Evolutionary conservation across 2,113 vertebrate species (phyloP).

Genomic region (Lagopus muta): DNA sequence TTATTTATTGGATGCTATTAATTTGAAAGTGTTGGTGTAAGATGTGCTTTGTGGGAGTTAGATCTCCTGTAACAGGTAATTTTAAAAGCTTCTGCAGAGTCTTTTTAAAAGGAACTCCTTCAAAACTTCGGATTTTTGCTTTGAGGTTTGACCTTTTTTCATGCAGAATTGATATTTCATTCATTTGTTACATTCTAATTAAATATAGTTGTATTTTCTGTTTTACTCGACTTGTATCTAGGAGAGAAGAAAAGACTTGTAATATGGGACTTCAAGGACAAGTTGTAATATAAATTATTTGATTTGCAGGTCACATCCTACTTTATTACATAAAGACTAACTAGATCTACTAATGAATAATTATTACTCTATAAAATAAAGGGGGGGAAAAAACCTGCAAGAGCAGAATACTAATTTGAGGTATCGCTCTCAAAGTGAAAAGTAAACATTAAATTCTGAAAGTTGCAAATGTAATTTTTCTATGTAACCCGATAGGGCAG

Average conservation of each 20-base stretch:
- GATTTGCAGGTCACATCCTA: conserved; percentile 81
- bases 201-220: conserved; percentile 58
- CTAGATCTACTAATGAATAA: conserved; percentile 83
- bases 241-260: background rate
- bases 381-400: background rate
- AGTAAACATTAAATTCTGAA: conserved; percentile 70
- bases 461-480: conserved; percentile 71
- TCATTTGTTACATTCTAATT: conserved; percentile 68
- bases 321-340: conserved; percentile 82
- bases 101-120: conserved; percentile 5
- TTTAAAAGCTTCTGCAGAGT: background rate
- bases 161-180: conserved; percentile 63
- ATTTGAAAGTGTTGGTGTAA: background rate
- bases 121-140: conserved; percentile 18
- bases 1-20: conserved; percentile 10
- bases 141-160: conserved; percentile 52
- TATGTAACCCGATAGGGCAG: conserved; percentile 48
- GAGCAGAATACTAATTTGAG: conserved; percentile 76
- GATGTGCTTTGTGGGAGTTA: background rate
- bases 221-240: conserved; percentile 21
- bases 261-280: conserved; percentile 66
- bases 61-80: background rate
- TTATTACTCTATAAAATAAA: conserved; percentile 83
- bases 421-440: conserved; percentile 55
- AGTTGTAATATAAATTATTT: conserved; percentile 76